Conservation (phyloP, 2,797 vertebrate species). For the Anas capensis region DNA sequence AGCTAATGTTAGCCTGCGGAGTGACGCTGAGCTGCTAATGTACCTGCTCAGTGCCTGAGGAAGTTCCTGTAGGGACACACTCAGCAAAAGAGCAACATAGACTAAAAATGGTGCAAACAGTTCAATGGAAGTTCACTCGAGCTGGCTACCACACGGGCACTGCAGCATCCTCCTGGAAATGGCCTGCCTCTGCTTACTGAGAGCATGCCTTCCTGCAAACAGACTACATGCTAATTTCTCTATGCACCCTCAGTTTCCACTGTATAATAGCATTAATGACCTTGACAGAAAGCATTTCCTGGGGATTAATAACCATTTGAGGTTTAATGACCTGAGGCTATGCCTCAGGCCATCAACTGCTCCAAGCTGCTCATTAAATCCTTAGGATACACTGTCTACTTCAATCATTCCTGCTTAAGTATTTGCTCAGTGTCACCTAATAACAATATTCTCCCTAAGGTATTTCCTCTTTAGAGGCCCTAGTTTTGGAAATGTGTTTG, state of each 20-base stretch:
- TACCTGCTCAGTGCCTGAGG: background rate
- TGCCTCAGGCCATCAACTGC: constrained; percentile 50
- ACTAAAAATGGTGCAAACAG: background rate
- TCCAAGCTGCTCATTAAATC: constrained; percentile 62
- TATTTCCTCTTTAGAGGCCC: constrained; percentile 30
- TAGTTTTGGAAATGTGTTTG: background rate
- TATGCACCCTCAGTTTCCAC: background rate
- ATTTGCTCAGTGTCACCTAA: constrained; percentile 58
- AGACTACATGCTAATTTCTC: constrained; percentile 6
- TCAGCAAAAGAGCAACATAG: background rate
- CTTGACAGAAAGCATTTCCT: constrained; percentile 57
- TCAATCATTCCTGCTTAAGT: constrained; percentile 47
- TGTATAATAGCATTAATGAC: constrained; percentile 58
- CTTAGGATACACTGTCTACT: constrained; percentile 18
- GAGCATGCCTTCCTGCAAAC: background rate
- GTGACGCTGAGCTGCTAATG: background rate
- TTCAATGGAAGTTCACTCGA: background rate
- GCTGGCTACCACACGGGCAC: background rate
- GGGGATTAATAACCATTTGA: constrained; percentile 53
- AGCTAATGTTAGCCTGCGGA: background rate
- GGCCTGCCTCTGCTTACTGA: background rate
- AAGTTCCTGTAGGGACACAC: background rate
- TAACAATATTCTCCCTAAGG: constrained; percentile 52
- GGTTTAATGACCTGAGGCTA: constrained; percentile 61
- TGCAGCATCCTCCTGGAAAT: background rate